These are phyloP conservation scores for Gnatocerus cornutus DNA, from an alignment of 2,888 invertebrate genomes.

Conservation along the genomic window DNA sequence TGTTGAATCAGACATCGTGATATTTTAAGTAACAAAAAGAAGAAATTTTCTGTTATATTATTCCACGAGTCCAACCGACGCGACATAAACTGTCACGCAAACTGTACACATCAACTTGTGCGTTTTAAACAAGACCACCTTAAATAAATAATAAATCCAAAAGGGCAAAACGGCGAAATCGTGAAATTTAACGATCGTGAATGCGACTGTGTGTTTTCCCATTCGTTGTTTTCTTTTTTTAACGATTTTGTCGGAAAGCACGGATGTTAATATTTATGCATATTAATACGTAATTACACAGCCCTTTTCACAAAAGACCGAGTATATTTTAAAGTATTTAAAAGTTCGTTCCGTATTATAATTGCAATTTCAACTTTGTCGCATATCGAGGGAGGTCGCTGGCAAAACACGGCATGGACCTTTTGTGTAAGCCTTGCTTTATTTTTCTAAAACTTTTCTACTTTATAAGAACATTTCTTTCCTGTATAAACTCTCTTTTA, in stretches of 20 bases:
- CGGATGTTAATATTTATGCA: slow-evolving; percentile 56
- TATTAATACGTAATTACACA: slow-evolving; percentile 58
- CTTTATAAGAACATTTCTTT: slow-evolving; percentile 66
- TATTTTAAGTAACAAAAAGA: slow-evolving; percentile 13
- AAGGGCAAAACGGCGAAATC: slow-evolving; percentile 27
- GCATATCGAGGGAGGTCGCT: slow-evolving; percentile 47
- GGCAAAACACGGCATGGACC: slow-evolving; percentile 52
- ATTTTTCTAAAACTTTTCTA: slow-evolving; percentile 66
- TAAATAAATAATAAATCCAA: slow-evolving; percentile 39
- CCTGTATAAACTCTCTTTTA: slow-evolving; percentile 66
- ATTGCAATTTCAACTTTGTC: slow-evolving; percentile 65
- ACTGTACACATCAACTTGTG: slow-evolving; percentile 25
- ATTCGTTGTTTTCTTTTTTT: slow-evolving; percentile 32
- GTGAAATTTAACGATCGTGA: slow-evolving; percentile 15
- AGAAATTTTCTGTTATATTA: slow-evolving; percentile 22
- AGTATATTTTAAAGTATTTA: slow-evolving; percentile 59
- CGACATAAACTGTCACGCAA: slow-evolving; percentile 33
- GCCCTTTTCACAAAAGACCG: slow-evolving; percentile 53
- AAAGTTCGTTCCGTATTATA: slow-evolving; percentile 61
- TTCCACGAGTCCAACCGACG: slow-evolving; percentile 9
- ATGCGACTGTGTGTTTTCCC: slow-evolving; percentile 3
- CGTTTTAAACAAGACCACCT: slow-evolving; percentile 24
- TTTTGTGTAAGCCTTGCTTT: slow-evolving; percentile 62
- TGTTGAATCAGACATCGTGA: slow-evolving; percentile 2
- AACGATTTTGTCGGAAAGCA: slow-evolving; percentile 29